Evolutionary conservation across 2,113 vertebrate genomes (phyloP), one percentile per base, ranked within the genome.

Genomic region (Puffinus mauretanicus): DNA sequence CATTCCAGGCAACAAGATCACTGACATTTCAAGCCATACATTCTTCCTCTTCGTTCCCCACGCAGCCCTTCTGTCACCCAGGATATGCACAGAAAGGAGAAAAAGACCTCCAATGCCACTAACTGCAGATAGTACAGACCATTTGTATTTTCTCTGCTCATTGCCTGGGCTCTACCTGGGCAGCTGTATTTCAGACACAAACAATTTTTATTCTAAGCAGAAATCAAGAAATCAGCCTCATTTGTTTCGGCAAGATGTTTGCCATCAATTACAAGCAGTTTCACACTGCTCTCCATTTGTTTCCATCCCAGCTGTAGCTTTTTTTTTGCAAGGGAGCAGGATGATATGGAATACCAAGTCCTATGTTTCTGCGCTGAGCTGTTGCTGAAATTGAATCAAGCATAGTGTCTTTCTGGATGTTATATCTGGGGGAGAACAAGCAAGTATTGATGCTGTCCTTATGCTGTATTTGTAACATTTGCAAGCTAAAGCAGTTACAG

Each of bases 241-340:
- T 92, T 73, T 58, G n/a, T 76, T 91, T 96, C 54, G 49, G 86
- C 90, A 96, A 92, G 57, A 21, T 25, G 36, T 61, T 61, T 82
- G 42, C 29, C 10, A 86, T 77, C 78, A 82, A 90, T 87, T 93
- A 91, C 66, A 76, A 72, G 54, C 60, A 80, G 66, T 92, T 94
- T 93, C 82, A 44, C 51, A 9, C 64, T 84, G 32, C 47, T 61
- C 38, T 82, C 79, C 8, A 61, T 97, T 92, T 96, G 57, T 40
- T 64, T 87, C 76, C 47, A 34, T 82, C 62, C 24, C 92, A 96
- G 93, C 83, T 95, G 32, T 62, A 81, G 47, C 22, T 67, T 91
- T 69, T 44, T 40, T 69, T 38, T 79, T 34, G 13, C 67, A 92
- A 81, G 82, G 26, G 38, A 86, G 16, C 11, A 29, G 38, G 46